Conservation (phyloP, 2,797 vertebrate species). For the Pseudochromis fuscus region DNA sequence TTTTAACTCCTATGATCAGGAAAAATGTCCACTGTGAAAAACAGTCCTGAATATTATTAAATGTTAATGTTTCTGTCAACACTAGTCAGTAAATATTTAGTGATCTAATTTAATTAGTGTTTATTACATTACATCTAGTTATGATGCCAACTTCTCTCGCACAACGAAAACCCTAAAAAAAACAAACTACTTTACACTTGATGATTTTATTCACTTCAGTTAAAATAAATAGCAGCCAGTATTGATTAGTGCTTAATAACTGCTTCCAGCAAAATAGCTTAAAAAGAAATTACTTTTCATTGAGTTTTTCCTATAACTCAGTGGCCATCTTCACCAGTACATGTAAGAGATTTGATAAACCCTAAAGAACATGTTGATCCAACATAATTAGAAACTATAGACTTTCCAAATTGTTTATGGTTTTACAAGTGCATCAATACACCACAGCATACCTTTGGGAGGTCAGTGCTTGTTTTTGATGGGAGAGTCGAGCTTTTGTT, state of each 20-base stretch:
- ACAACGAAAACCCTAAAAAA: too few species aligned
- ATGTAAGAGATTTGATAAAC: background rate
- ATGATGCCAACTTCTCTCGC: too few species aligned
- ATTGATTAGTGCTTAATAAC: too few species aligned
- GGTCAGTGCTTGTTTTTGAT: conserved; percentile 16
- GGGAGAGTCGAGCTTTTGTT: conserved; percentile 11
- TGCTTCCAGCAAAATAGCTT: too few species aligned
- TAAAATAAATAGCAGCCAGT: too few species aligned
- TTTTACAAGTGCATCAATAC: background rate
- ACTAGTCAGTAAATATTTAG: background rate
- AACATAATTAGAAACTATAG: background rate
- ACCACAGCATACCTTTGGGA: conserved; percentile 53
- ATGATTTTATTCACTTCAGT: too few species aligned
- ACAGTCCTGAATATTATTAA: background rate
- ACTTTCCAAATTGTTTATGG: background rate
- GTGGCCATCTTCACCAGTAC: background rate
- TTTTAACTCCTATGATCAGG: background rate
- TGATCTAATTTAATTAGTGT: too few species aligned
- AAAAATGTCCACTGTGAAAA: too few species aligned
- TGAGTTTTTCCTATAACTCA: background rate
- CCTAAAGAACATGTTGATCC: background rate
- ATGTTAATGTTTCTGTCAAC: background rate
- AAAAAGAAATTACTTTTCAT: too few species aligned
- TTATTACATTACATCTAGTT: too few species aligned
- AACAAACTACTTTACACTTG: background rate